Conservation (phyloP, 2,113 vertebrate species). For the Erythrolamprus reginae region DNA sequence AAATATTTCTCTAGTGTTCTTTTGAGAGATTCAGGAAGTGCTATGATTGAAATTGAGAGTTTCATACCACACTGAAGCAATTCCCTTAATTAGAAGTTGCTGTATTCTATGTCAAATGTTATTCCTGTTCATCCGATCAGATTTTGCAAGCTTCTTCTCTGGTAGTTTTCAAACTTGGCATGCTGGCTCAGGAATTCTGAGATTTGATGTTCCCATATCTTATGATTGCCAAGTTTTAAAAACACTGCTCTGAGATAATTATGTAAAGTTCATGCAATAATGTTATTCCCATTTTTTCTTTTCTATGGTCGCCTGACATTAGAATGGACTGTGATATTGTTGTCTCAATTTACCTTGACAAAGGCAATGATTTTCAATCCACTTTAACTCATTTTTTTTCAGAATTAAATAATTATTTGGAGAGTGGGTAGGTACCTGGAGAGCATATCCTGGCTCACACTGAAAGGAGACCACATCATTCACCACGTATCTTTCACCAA, state of each 20-base stretch:
- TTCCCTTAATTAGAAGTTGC: not conserved
- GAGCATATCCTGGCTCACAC: slow-evolving; percentile 92
- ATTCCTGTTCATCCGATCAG: not conserved
- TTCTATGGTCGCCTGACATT: not conserved
- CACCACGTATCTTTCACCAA: slow-evolving; percentile 90
- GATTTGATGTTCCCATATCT: not conserved
- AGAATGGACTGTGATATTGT: not conserved
- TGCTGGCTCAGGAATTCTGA: not conserved
- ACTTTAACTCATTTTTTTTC: not conserved
- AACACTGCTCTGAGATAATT: not conserved
- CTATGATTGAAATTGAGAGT: not conserved
- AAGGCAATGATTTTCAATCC: not conserved
- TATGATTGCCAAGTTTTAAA: not conserved
- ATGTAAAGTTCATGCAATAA: not conserved
- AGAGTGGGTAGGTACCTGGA: slow-evolving; percentile 76
- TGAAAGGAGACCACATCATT: slow-evolving; percentile 96
- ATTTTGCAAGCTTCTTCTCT: not conserved
- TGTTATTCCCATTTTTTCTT: not conserved
- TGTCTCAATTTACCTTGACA: not conserved
- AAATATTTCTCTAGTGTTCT: not conserved
- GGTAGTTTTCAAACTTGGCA: not conserved
- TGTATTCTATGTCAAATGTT: not conserved
- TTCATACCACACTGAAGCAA: not conserved
- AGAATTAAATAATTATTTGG: not conserved
- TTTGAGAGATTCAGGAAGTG: not conserved